phyloP scores from a whole-genome alignment of 2,797 vertebrate species.

The Alfaro cultratus region DNA sequence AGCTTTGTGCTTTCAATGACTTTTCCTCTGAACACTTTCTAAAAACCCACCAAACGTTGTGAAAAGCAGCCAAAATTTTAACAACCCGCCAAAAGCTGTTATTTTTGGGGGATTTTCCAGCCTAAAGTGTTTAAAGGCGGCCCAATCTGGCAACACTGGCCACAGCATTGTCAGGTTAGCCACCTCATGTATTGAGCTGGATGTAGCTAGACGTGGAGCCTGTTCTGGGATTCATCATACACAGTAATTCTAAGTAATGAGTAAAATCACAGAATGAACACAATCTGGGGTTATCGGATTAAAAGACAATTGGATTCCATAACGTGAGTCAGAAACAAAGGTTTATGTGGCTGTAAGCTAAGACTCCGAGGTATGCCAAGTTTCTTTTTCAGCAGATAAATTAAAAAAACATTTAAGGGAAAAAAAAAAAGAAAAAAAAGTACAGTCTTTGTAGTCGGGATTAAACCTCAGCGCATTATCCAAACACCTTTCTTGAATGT shows the following conservation, averaged over 20 bases:
- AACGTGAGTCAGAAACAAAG: background rate
- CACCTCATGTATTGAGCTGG: background rate
- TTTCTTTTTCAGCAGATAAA: background rate
- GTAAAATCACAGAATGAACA: constrained; percentile 8
- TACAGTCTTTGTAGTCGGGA: background rate
- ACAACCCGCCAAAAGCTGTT: too few species aligned
- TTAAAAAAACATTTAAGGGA: background rate
- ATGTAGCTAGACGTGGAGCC: background rate
- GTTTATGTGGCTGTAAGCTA: background rate
- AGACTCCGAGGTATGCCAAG: background rate
- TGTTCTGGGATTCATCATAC: background rate
- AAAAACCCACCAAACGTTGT: too few species aligned
- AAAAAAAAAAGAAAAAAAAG: background rate
- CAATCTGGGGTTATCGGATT: constrained; percentile 3
- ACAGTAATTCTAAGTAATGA: background rate
- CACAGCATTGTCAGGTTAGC: too few species aligned
- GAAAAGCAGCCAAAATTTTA: too few species aligned
- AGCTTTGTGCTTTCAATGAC: too few species aligned
- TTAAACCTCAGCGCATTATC: constrained; percentile 1
- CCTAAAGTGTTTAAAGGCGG: too few species aligned
- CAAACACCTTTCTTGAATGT: background rate
- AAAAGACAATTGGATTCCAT: constrained; percentile 1
- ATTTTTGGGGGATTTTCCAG: too few species aligned
- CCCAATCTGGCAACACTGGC: too few species aligned
- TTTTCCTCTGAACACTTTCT: too few species aligned